Conservation (phyloP, 2,888 invertebrate genomes). For the Pardosa pseudoannulata region DNA sequence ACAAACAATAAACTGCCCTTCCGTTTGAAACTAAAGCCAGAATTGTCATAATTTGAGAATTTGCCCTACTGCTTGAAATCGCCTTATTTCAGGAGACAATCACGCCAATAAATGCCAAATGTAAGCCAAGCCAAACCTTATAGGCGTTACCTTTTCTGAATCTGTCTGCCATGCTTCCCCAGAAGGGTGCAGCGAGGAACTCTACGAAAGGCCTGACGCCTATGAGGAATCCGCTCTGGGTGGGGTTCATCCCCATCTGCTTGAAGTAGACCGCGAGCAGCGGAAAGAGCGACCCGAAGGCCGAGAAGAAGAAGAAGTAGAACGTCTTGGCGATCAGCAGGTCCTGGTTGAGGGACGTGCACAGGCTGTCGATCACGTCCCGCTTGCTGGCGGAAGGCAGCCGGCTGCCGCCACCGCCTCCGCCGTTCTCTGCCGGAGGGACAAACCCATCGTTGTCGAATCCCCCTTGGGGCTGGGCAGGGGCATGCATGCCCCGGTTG, state of each 20-base stretch:
- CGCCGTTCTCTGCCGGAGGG: background rate
- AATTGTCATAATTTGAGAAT: too few relatives aligned
- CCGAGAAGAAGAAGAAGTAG: slow-evolving; percentile 99
- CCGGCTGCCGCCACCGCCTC: background rate
- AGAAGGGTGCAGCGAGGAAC: slow-evolving; percentile 97
- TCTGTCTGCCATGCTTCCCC: slow-evolving; percentile 96
- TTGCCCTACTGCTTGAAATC: too few relatives aligned
- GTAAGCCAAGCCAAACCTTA: too few relatives aligned
- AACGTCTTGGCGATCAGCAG: slow-evolving; percentile 96
- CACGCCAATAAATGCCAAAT: too few relatives aligned
- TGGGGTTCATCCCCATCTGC: slow-evolving; percentile 99
- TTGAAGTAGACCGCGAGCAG: slow-evolving; percentile 99
- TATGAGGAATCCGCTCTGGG: slow-evolving; percentile 91
- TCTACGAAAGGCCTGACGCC: slow-evolving; percentile 98
- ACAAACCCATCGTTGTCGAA: slow-evolving; percentile 38
- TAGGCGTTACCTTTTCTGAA: slow-evolving; percentile 89
- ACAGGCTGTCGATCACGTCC: slow-evolving; percentile 88
- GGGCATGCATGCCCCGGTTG: slow-evolving; percentile 15
- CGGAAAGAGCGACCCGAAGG: slow-evolving; percentile 98
- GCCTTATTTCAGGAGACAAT: too few relatives aligned
- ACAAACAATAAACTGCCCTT: too few relatives aligned
- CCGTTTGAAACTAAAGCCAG: too few relatives aligned
- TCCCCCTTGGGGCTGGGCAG: background rate
- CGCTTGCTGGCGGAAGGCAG: slow-evolving; percentile 1
- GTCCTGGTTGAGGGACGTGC: slow-evolving; percentile 91